A percentile compares a stretch with the other conserved stretches of the same genome.
Evolutionary conservation across 2,888 invertebrate species (phyloP).

Genomic region (Pristionchus entomophagus): DNA sequence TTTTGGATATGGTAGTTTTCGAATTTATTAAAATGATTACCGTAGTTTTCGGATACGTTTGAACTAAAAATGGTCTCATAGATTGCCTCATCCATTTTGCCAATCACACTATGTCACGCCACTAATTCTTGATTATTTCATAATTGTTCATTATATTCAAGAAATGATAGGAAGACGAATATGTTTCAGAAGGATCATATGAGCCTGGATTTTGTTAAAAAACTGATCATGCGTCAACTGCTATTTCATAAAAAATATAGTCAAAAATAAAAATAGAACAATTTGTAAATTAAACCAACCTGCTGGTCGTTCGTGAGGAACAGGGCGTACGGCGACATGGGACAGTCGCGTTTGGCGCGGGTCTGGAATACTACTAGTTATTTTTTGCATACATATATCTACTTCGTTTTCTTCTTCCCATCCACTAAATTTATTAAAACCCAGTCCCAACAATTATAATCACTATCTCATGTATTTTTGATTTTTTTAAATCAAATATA

Average conservation of each 20-base stretch:
- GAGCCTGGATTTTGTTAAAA: not conserved
- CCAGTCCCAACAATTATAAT: no score
- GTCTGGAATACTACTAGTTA: no score
- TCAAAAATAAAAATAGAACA: not conserved
- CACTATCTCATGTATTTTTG: not conserved
- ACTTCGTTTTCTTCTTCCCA: no score
- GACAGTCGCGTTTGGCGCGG: constrained; percentile 40
- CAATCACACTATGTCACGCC: not conserved
- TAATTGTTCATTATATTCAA: not conserved
- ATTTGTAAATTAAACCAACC: constrained; percentile 31
- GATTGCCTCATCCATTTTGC: no score
- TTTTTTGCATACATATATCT: no score
- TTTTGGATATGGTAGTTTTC: not conserved
- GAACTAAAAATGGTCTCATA: not conserved
- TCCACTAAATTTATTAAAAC: no score
- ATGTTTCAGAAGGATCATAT: not conserved
- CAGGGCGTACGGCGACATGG: constrained; percentile 50
- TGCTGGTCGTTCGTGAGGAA: constrained; percentile 51
- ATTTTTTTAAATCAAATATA: not conserved
- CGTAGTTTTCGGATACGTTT: not conserved
- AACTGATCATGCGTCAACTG: not conserved
- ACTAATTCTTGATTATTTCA: not conserved
- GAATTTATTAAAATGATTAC: not conserved
- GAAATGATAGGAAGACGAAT: no score
- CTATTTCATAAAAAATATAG: not conserved